Evolutionary conservation across 2,888 invertebrate genomes (phyloP), one percentile per base, ranked within the genome.

Genomic region (Endotricha flammealis): DNA sequence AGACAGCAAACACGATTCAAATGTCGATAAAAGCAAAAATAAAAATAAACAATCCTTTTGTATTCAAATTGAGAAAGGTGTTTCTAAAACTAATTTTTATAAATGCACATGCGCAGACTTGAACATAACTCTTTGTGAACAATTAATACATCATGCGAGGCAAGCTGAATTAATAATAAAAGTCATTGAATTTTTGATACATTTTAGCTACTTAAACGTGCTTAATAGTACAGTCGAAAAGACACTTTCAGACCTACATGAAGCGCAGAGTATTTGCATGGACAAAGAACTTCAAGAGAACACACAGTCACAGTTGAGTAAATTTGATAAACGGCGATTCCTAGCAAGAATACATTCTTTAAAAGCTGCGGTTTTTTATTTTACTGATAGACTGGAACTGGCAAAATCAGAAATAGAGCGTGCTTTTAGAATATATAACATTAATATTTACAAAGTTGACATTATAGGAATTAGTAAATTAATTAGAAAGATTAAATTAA

Each of bases 61-160:
- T 36, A 49, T 83, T 5, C 64, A 63, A 46, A 56, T 86, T 38
- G 76, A 78, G 52, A 71, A 69, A 39, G 70, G 67, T 17, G 64
- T 77, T 28, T 83, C 86, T 0, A 40, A 59, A 50, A 81, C 67
- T 0, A 59, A 80, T 45, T 69, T 85, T 38, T 51, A 48, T 8
- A 73, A 59, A 51, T 86, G 86, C 42, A 71, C 76, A 4, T 86
- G 86, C 53, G 46, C 70, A 11, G 79, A 83, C 38, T 56, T 85
- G 41, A 72, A 72, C 36, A 67, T 83, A 23, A 57, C 60, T 20
- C 71, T 82, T 48, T 69, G 60, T 47, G 77, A 81, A 40, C 82
- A 86, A 55, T 54, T 86, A 5, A 65, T 81, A 35, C 45, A 73
- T 41, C 86, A 86, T 38, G 78, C 85, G n/a, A 48, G 53, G 42